Base-by-base conservation (phyloP, 2,113 vertebrate species). In the Clarias batrachus region DNA sequence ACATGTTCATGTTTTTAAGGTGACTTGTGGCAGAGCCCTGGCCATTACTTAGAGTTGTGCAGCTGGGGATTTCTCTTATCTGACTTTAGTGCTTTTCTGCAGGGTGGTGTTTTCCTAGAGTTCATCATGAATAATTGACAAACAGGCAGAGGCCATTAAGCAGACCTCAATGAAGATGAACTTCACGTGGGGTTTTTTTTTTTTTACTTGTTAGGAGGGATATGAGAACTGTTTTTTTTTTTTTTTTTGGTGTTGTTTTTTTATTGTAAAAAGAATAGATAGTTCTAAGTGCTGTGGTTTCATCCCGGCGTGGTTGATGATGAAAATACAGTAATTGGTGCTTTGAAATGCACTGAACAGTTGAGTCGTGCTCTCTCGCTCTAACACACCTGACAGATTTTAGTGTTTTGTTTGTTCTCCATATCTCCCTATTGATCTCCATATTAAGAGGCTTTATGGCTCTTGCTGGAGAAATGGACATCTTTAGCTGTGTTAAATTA, bases 101-200 rank as follows among this genome's bases (percentile, higher is more conserved):
- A n/a, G n/a, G n/a, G n/a, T n/a, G n/a, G n/a, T n/a, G n/a, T n/a
- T n/a, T n/a, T n/a, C n/a, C 80, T 87, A 87, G 89, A 88, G 71
- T 82, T 82, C 41, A 41, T 70, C 14, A 93, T 95, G 91, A 95
- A 94, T 95, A 93, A 95, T 95, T 94, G 91, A 95, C 88, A 83
- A 91, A 83, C 82, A 84, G 91, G 87, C 89, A 84, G 76, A 91
- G 88, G 89, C 93, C 92, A 93, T 95, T 94, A 95, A 89, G 91
- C 78, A 90, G 87, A 91, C 87, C 85, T 89, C 77, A 79, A 87
- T 89, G 88, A 90, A 86, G 48, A 80, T 91, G 88, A 92, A 89
- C 88, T 91, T 91, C 85, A 89, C 80, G 87, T 92, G 91, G 30
- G 90, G 23, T 60, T 81, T 59, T 70, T 70, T 70, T 57, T 19